Conservation (phyloP, 2,113 vertebrate genomes). For the Pseudonaja textilis region DNA sequence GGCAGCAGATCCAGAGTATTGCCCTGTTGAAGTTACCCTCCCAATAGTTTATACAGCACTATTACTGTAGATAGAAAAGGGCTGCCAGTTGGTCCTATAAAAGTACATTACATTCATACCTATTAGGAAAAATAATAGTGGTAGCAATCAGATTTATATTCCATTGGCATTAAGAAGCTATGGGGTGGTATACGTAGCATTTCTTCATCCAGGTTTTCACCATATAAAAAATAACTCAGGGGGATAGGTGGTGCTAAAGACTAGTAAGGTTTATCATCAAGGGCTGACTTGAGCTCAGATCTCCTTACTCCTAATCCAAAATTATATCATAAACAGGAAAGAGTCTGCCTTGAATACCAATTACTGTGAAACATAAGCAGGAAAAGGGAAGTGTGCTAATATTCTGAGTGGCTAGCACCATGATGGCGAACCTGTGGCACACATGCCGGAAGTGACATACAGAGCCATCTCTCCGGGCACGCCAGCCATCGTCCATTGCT, state of each 20-base stretch:
- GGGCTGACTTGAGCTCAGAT: background rate
- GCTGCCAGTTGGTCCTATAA: background rate
- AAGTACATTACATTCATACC: background rate
- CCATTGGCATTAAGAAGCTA: background rate
- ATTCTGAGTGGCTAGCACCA: background rate
- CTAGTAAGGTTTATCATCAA: background rate
- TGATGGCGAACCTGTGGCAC: too few relatives aligned
- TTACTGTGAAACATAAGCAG: background rate
- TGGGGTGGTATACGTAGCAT: background rate
- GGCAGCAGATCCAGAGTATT: background rate
- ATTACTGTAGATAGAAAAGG: background rate
- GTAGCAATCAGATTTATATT: background rate
- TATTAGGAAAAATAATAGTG: background rate
- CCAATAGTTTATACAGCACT: background rate
- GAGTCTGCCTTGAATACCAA: background rate
- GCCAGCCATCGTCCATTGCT: too few relatives aligned
- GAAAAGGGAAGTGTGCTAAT: background rate
- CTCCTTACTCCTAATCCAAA: too few relatives aligned
- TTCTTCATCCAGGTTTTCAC: background rate
- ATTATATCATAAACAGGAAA: background rate
- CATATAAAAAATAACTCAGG: background rate
- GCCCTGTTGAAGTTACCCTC: background rate
- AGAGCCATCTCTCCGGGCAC: too few relatives aligned
- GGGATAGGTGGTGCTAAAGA: background rate
- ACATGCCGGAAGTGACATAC: too few relatives aligned